Conservation (phyloP, 1,140 invertebrate genomes). For the Phymorhynchus buccinoides region DNA sequence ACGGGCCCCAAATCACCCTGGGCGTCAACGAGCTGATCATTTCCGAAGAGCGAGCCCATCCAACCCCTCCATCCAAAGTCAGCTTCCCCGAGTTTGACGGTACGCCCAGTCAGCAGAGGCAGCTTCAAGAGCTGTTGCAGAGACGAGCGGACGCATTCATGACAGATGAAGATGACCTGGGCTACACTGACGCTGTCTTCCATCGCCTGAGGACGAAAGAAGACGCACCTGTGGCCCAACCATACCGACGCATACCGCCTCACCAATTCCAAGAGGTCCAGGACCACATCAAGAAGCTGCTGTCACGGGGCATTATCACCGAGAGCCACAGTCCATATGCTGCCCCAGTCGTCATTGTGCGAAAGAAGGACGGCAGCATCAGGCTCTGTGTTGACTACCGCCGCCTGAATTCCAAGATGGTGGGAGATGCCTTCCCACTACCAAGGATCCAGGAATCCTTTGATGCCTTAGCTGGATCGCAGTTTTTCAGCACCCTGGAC, state of each 20-base stretch:
- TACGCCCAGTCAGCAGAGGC: too few relatives aligned
- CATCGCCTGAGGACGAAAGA: slow-evolving; percentile 36
- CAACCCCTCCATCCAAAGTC: too few relatives aligned
- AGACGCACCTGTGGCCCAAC: slow-evolving; percentile 37
- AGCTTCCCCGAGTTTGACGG: too few relatives aligned
- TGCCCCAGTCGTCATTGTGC: slow-evolving; percentile 40
- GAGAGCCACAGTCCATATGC: slow-evolving; percentile 38
- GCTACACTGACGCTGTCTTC: slow-evolving; percentile 32
- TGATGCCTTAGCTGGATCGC: too few relatives aligned
- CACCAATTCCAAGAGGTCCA: slow-evolving; percentile 30
- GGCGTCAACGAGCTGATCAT: too few relatives aligned
- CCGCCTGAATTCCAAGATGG: too few relatives aligned
- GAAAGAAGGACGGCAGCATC: slow-evolving; percentile 48
- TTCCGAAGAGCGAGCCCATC: too few relatives aligned
- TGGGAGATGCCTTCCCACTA: too few relatives aligned
- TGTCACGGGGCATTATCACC: slow-evolving; percentile 31
- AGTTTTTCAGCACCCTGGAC: too few relatives aligned
- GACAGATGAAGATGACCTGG: slow-evolving; percentile 18
- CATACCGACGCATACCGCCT: background rate
- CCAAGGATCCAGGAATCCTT: too few relatives aligned
- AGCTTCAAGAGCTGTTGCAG: slow-evolving; percentile 19
- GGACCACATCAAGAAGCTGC: slow-evolving; percentile 36
- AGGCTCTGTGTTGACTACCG: too few relatives aligned
- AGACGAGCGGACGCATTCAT: slow-evolving; percentile 34
- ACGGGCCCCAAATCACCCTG: too few relatives aligned